Conservation (phyloP, 2,113 vertebrate species). For the Gadus macrocephalus region DNA sequence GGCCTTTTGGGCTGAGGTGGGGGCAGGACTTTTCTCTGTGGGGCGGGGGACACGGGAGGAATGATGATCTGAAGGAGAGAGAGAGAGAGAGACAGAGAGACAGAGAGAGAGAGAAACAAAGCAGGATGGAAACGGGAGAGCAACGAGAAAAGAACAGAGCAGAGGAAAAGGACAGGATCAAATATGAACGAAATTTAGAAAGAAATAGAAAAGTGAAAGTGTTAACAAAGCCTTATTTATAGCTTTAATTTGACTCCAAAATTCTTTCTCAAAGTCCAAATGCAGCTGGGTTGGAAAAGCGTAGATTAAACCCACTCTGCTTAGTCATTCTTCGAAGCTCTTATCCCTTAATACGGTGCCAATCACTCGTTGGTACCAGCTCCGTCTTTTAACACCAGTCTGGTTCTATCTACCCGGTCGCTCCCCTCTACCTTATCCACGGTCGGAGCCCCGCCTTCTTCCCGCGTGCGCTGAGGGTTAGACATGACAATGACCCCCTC, state of each 20-base stretch:
- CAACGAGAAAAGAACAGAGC: not conserved
- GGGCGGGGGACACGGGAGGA: conserved; percentile 80
- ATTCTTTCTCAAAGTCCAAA: no score
- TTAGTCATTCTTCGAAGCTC: no score
- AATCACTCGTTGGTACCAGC: no score
- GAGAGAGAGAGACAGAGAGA: conserved; percentile 35
- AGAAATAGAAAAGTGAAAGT: no score
- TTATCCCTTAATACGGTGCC: no score
- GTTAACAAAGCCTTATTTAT: no score
- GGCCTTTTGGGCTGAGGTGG: conserved; percentile 63
- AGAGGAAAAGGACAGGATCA: not conserved
- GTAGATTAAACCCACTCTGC: no score
- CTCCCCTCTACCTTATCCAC: conserved; percentile 81
- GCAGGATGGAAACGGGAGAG: conserved; percentile 24
- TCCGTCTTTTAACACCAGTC: no score
- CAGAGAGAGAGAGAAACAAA: conserved; percentile 11
- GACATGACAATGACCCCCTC: conserved; percentile 88
- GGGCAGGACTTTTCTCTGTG: conserved; percentile 77
- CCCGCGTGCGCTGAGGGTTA: conserved; percentile 77
- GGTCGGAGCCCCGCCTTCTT: conserved; percentile 70
- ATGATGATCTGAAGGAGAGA: conserved; percentile 81
- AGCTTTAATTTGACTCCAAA: no score
- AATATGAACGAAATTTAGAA: no score
- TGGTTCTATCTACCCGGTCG: not conserved
- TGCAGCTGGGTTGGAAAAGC: no score